phyloP scores from a whole-genome alignment of 1,140 invertebrate species.

The Drosophila nasuta region DNA sequence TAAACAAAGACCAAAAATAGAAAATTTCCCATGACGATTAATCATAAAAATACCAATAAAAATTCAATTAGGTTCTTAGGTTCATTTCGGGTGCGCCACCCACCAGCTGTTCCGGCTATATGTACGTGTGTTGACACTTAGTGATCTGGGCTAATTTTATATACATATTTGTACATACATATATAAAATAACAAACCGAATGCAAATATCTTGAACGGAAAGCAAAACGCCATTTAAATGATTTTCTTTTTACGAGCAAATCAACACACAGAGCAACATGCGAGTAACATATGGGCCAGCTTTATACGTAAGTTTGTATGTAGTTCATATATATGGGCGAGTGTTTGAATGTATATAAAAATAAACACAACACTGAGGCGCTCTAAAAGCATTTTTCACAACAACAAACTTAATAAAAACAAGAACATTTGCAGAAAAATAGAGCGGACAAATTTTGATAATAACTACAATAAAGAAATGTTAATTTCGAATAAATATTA shows the following conservation, averaged over 20 bases:
- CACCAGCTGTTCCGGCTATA: background rate
- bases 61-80: slow-evolving; percentile 71
- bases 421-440: slow-evolving; percentile 53
- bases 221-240: slow-evolving; percentile 63
- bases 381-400: slow-evolving; percentile 74
- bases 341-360: slow-evolving; percentile 61
- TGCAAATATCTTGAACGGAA: slow-evolving; percentile 48
- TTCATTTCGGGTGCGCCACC: slow-evolving; percentile 7
- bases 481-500: background rate
- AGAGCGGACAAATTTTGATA: slow-evolving; percentile 2
- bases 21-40: slow-evolving; percentile 77
- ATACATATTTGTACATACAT: background rate
- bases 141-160: slow-evolving; percentile 60
- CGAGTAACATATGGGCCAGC: slow-evolving; percentile 44
- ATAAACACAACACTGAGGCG: slow-evolving; percentile 66
- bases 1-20: slow-evolving; percentile 61
- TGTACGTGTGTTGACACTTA: slow-evolving; percentile 50
- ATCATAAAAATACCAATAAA: slow-evolving; percentile 80
- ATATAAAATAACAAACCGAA: slow-evolving; percentile 45
- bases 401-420: slow-evolving; percentile 58
- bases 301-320: slow-evolving; percentile 34
- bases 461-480: background rate
- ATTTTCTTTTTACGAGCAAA: slow-evolving; percentile 56
- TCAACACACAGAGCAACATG: slow-evolving; percentile 40
- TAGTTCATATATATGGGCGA: background rate